Conservation (phyloP, 1,140 invertebrate species). For the Patella vulgata region DNA sequence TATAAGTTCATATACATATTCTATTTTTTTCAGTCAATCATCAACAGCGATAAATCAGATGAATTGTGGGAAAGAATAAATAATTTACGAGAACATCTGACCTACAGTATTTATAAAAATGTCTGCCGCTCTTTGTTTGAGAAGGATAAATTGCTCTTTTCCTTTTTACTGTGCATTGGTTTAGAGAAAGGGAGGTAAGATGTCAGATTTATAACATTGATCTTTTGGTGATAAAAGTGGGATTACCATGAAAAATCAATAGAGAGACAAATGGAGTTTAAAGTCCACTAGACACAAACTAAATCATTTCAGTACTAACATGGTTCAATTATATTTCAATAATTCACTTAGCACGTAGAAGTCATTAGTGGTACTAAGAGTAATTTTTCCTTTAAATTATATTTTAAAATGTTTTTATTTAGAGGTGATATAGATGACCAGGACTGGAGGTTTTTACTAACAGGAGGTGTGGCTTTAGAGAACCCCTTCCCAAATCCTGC, state of each 20-base stretch:
- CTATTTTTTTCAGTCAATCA: conserved; percentile 61
- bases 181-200: conserved; percentile 59
- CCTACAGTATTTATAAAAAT: conserved; percentile 66
- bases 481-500: conserved; percentile 66
- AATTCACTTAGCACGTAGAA: too few relatives aligned
- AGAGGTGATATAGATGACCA: conserved; percentile 62
- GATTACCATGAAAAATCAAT: too few relatives aligned
- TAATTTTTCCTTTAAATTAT: too few relatives aligned
- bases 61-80: conserved; percentile 57
- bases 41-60: conserved; percentile 55
- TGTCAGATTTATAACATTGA: background rate
- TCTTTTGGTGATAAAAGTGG: too few relatives aligned
- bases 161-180: conserved; percentile 65
- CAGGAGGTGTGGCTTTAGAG: conserved; percentile 64
- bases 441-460: conserved; percentile 66
- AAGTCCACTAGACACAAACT: too few relatives aligned
- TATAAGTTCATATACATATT: too few relatives aligned
- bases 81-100: conserved; percentile 64
- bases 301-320: too few relatives aligned
- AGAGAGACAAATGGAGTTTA: too few relatives aligned
- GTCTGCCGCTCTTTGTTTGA: conserved; percentile 67
- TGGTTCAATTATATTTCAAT: too few relatives aligned
- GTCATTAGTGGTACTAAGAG: too few relatives aligned
- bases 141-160: conserved; percentile 68
- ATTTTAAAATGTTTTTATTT: conserved; percentile 22